phyloP scores from a whole-genome alignment of 2,797 vertebrate species.

The Sebastiscus tertius region DNA sequence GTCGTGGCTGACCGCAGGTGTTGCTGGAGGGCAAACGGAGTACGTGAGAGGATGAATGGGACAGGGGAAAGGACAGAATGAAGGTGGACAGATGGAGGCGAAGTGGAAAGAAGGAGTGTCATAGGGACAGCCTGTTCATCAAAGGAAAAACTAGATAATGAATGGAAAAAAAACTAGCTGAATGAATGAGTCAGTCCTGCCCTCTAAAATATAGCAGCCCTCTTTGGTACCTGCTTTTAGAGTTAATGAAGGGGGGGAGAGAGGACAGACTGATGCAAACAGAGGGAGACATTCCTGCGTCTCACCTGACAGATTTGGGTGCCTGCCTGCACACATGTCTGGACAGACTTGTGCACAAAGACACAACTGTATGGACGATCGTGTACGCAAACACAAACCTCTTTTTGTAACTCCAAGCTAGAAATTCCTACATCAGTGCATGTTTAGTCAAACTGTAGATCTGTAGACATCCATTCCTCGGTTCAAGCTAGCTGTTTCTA shows the following conservation, averaged over 20 bases:
- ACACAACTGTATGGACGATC: background rate
- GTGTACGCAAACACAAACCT: background rate
- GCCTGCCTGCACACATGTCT: constrained; percentile 16
- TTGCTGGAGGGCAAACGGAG: background rate
- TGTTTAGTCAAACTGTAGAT: background rate
- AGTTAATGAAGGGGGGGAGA: background rate
- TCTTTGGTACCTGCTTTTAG: background rate
- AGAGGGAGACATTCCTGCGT: constrained; percentile 32
- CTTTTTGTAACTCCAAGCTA: background rate
- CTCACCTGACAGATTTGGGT: constrained; percentile 30
- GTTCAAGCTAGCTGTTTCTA: background rate
- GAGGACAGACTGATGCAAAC: background rate
- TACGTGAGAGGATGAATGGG: background rate
- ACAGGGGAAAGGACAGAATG: background rate
- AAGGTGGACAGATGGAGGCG: constrained; percentile 17
- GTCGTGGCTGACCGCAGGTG: background rate
- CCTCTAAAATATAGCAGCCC: background rate
- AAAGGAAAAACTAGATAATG: background rate
- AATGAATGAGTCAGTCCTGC: constrained; percentile 19
- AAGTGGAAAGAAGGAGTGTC: constrained; percentile 19
- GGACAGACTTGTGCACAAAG: background rate
- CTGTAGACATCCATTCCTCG: background rate
- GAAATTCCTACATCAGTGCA: background rate
- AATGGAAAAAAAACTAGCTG: background rate
- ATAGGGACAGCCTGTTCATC: background rate